Percentiles rank a stretch among this genome's conserved stretches.
Evolutionary conservation across 2,113 vertebrate species (phyloP).

Genomic region (Alexandromys fortis): DNA sequence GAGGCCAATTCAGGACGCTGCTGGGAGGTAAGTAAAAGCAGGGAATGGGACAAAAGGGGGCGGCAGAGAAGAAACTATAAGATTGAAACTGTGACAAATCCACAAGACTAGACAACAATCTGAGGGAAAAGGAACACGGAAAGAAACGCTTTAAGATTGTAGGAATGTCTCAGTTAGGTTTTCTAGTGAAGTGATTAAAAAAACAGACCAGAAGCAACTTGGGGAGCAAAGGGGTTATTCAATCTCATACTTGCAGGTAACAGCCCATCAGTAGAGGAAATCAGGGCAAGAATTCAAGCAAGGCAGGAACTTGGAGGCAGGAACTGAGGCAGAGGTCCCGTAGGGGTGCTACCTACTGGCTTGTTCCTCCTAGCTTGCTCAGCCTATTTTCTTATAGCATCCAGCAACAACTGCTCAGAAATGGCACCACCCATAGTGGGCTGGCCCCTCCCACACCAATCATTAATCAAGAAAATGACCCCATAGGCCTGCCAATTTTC

Average conservation of each 20-base stretch:
- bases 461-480: not conserved
- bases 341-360: not conserved
- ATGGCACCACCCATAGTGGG: not conserved
- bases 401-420: not conserved
- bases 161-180: not conserved
- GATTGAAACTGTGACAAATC: not conserved
- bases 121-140: not conserved
- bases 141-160: not conserved
- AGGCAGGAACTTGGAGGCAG: not conserved
- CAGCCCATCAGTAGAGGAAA: not conserved
- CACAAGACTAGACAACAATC: not conserved
- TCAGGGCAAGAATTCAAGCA: not conserved
- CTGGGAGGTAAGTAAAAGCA: not conserved
- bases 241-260: not conserved
- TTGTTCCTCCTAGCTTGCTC: not conserved
- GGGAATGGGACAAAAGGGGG: no score
- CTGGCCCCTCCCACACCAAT: not conserved
- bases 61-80: not conserved
- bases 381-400: not conserved
- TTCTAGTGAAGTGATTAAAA: not conserved
- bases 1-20: not conserved
- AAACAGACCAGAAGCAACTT: not conserved
- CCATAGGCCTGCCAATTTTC: not conserved
- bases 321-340: not conserved
- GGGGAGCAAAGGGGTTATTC: not conserved